Conservation (phyloP, 2,797 vertebrate species). For the Sebastes hubbsi region DNA sequence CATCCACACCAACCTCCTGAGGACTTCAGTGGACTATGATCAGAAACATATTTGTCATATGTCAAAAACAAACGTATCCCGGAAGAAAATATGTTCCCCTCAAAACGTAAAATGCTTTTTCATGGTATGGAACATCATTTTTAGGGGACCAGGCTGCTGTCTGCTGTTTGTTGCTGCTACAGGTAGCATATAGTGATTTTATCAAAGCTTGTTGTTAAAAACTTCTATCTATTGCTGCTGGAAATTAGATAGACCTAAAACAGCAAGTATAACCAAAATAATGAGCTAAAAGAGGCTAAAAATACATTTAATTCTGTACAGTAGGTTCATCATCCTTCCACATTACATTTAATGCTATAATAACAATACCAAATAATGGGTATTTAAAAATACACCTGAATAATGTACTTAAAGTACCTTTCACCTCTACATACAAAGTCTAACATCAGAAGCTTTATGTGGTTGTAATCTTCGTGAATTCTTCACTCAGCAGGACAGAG, state of each 20-base stretch:
- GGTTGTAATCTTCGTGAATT: background rate
- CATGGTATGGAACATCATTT: background rate
- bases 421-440: background rate
- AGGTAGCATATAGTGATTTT: background rate
- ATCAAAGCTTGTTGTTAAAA: background rate
- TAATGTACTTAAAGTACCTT: background rate
- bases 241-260: background rate
- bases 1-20: background rate
- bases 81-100: background rate
- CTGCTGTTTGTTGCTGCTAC: background rate
- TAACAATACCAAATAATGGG: no score
- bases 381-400: background rate
- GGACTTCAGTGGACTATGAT: background rate
- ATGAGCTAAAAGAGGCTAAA: background rate
- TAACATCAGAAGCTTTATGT: background rate
- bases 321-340: background rate
- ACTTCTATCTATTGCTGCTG: background rate
- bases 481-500: constrained; percentile 16
- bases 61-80: background rate
- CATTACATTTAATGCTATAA: background rate
- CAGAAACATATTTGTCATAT: background rate
- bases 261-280: background rate
- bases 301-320: background rate
- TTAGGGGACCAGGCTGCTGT: no score
- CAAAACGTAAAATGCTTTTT: background rate